Conservation (phyloP, 2,888 invertebrate species). For the Lomographa bimaculata region DNA sequence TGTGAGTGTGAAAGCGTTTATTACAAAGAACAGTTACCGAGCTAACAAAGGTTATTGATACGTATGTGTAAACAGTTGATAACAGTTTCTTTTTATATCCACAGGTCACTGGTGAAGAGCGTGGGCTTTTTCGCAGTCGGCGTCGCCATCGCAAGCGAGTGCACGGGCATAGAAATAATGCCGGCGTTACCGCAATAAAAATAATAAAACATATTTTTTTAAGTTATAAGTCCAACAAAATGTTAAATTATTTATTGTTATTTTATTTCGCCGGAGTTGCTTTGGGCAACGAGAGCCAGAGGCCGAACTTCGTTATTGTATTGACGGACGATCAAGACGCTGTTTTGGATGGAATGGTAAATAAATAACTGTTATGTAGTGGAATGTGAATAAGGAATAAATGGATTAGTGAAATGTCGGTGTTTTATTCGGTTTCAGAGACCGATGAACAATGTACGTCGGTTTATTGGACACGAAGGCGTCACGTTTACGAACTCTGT, state of each 20-base stretch:
- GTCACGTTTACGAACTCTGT: constrained; percentile 89
- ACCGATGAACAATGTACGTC: constrained; percentile 86
- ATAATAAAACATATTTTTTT: constrained; percentile 30
- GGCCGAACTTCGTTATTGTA: constrained; percentile 90
- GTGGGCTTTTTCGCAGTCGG: constrained; percentile 90
- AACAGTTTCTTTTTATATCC: constrained; percentile 61
- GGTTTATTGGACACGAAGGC: constrained; percentile 85
- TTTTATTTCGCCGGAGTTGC: constrained; percentile 44
- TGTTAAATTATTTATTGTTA: constrained; percentile 69
- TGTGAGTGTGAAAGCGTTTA: no score
- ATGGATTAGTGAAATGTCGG: constrained; percentile 48
- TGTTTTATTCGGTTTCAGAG: constrained; percentile 76
- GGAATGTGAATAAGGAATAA: constrained; percentile 47
- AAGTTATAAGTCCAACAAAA: constrained; percentile 46
- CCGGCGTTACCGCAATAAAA: constrained; percentile 79
- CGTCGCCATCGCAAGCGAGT: constrained; percentile 90
- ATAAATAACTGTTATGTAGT: constrained; percentile 42
- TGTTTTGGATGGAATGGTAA: constrained; percentile 90
- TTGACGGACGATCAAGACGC: constrained; percentile 95
- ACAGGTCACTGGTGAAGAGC: constrained; percentile 92
- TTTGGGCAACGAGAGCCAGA: constrained; percentile 40
- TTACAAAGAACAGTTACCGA: no score
- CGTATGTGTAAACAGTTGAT: constrained; percentile 17
- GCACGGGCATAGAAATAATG: constrained; percentile 89
- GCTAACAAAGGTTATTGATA: no score